Evolutionary conservation across 2,113 vertebrate species (phyloP).

Genomic region (Salvelinus alpinus): DNA sequence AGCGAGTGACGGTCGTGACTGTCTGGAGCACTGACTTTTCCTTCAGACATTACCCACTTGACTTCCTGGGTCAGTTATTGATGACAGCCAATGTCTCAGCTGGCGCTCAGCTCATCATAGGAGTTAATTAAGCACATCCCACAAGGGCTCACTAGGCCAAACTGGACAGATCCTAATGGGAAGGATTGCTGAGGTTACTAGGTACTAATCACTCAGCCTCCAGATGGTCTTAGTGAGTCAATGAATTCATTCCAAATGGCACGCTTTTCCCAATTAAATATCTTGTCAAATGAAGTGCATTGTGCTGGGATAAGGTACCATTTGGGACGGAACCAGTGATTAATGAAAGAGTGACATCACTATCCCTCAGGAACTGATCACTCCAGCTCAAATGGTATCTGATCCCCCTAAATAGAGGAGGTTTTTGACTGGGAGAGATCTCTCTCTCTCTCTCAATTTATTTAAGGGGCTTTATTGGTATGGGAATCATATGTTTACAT

Average conservation of each 20-base stretch:
- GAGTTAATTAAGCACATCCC: not conserved
- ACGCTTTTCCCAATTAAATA: too few species aligned
- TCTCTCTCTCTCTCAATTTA: too few species aligned
- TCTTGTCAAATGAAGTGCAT: too few species aligned
- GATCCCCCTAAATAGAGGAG: conserved; percentile 11
- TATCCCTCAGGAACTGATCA: conserved; percentile 5
- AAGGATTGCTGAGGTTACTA: conserved; percentile 11
- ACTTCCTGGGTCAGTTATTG: too few species aligned
- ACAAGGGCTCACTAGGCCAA: conserved; percentile 3
- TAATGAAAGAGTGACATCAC: conserved; percentile 13
- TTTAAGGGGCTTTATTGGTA: too few species aligned
- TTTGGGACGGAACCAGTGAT: not conserved
- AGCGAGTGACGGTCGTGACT: too few species aligned
- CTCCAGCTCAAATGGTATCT: conserved; percentile 5
- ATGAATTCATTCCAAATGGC: not conserved
- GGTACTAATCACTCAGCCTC: conserved; percentile 20
- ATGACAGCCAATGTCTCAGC: not conserved
- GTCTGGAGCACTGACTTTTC: too few species aligned
- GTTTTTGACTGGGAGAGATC: not conserved
- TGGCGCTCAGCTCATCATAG: not conserved
- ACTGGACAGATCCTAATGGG: conserved; percentile 2
- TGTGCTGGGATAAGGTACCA: too few species aligned
- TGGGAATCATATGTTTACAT: too few species aligned
- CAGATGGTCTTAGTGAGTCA: conserved; percentile 40
- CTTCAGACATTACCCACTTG: too few species aligned